Conservation (phyloP, 2,888 invertebrate genomes). For the Cetonia aurata region DNA sequence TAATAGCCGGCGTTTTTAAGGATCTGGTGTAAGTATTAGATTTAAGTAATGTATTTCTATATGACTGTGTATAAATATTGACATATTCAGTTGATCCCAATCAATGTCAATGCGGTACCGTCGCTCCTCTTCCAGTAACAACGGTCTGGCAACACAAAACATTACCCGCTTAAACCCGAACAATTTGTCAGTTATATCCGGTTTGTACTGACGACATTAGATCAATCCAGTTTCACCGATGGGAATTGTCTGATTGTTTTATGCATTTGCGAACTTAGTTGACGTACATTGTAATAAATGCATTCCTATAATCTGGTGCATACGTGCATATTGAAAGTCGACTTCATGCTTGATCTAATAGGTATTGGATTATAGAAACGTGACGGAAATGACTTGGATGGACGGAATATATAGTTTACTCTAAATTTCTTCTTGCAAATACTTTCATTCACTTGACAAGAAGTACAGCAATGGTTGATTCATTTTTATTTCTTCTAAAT, state of each 20-base stretch:
- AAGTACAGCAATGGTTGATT: too few species aligned
- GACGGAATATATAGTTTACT: too few species aligned
- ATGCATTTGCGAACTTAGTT: constrained; percentile 7
- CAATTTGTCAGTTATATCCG: constrained; percentile 55
- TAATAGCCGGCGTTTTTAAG: not conserved
- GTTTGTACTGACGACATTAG: constrained; percentile 56
- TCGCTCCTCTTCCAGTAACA: constrained; percentile 1
- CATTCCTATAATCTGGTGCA: too few species aligned
- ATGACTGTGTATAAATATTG: constrained; percentile 17
- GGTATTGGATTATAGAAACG: too few species aligned
- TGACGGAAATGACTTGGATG: too few species aligned
- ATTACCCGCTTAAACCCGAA: constrained; percentile 27
- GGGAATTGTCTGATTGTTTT: not conserved
- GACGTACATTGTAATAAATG: constrained; percentile 6
- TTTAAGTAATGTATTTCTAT: not conserved
- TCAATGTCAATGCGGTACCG: constrained; percentile 47
- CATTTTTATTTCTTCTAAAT: too few species aligned
- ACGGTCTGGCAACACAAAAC: constrained; percentile 6
- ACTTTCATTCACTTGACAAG: too few species aligned
- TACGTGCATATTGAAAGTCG: too few species aligned
- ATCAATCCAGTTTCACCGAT: constrained; percentile 53
- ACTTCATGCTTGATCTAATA: too few species aligned
- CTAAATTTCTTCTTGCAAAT: too few species aligned
- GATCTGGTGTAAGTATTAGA: not conserved
- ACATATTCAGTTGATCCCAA: constrained; percentile 53